These are phyloP conservation scores for Drosophila pullipes DNA, from an alignment of 2,888 invertebrate species.

Conservation along the genomic window DNA sequence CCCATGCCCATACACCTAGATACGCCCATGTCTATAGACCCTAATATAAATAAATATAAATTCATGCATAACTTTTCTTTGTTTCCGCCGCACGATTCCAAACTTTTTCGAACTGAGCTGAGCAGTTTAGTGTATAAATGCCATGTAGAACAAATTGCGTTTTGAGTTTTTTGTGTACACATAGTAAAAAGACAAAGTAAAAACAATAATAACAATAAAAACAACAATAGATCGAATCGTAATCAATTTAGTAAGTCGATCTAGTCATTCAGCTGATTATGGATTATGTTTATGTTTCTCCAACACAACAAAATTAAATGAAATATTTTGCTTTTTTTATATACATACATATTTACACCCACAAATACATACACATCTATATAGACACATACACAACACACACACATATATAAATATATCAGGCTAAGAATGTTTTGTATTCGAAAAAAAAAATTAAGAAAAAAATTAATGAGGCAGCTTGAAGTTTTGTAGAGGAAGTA, in stretches of 20 bases:
- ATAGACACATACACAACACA: slow-evolving; percentile 13
- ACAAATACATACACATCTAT: slow-evolving; percentile 38
- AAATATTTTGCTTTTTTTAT: slow-evolving; percentile 24
- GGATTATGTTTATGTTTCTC: slow-evolving; percentile 20
- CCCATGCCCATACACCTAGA: not conserved
- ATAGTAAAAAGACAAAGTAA: slow-evolving; percentile 1
- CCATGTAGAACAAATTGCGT: slow-evolving; percentile 49
- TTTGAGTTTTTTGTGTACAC: slow-evolving; percentile 24
- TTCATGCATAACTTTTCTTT: slow-evolving; percentile 19
- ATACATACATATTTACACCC: slow-evolving; percentile 15
- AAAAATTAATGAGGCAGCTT: slow-evolving; percentile 45
- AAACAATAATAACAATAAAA: not conserved
- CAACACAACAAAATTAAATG: slow-evolving; percentile 1
- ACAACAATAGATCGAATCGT: slow-evolving; percentile 41
- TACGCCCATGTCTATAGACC: slow-evolving; percentile 16
- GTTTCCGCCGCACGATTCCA: not conserved
- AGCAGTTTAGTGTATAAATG: slow-evolving; percentile 22
- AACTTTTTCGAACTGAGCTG: slow-evolving; percentile 20
- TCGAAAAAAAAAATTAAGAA: slow-evolving; percentile 12
- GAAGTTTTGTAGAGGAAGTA: slow-evolving; percentile 37
- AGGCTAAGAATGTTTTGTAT: slow-evolving; percentile 63
- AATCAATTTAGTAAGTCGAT: slow-evolving; percentile 29
- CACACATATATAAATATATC: slow-evolving; percentile 38
- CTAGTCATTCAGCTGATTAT: slow-evolving; percentile 42
- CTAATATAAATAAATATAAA: slow-evolving; percentile 25